Base-by-base conservation (phyloP, 2,797 vertebrate genomes). In the Phyllotis vaccarum region DNA sequence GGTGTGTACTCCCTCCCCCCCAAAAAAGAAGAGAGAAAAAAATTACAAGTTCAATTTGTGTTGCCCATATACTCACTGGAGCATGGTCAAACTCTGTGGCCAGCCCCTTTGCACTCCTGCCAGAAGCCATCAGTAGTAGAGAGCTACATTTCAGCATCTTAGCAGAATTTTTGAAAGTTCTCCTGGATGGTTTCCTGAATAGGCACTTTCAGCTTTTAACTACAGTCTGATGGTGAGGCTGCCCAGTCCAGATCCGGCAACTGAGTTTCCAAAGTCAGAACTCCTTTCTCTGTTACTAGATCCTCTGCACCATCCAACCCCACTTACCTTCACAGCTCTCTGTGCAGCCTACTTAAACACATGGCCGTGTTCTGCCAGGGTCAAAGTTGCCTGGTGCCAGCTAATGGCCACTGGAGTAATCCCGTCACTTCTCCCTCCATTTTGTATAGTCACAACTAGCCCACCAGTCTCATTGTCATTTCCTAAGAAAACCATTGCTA, bases 341-440 rank as follows among this genome's bases (percentile, higher is more conserved):
- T 37, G 4, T 3, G 5, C 12, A 21, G 21, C 24, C 60, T 81
- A 24, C 86, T 34, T 29, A 79, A 83, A 19, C 46, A 22, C 1
- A 0, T 1, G 6, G 72, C 27, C n/a, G 46, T 19, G 11, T 6
- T 68, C 22, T 3, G 16, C 14, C 17, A 0, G 1, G 0, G 46
- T n/a, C 46, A 56, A 0, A 24, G 78, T 12, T 4, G 0, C 0
- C 6, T 7, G 17, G 27, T 34, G 4, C 37, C 83, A 58, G 76
- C 12, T 27, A 37, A 27, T 6, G 52, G 19, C 37, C 70, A 29
- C 37, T 60, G 74, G 31, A n/a, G 40, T 43, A 43, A 3, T 2
- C 49, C 54, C 40, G 70, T 19, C 2, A 0, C 58, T 11, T 3
- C 16, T 19, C 27, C 79, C 60, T 86, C 46, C 29, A 52, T 31